Evolutionary conservation across 2,888 invertebrate genomes (phyloP).

Genomic region (Opisthograptis luteolata): DNA sequence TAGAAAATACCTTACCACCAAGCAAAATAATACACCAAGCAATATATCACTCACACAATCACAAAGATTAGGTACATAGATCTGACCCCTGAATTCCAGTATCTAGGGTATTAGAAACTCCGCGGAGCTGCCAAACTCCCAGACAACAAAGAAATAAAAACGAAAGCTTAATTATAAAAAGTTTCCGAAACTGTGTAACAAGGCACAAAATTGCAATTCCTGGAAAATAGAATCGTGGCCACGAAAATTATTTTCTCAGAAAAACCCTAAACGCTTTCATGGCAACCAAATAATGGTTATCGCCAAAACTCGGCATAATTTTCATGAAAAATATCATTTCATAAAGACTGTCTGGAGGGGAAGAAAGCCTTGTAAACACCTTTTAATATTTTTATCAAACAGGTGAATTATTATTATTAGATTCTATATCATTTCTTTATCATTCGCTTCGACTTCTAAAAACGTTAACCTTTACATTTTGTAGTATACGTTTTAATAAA

Average conservation of each 20-base stretch:
- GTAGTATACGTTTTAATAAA: slow-evolving; percentile 2
- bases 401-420: slow-evolving; percentile 32
- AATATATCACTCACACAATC: too few relatives aligned
- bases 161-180: background rate
- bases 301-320: slow-evolving; percentile 26
- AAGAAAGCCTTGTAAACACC: slow-evolving; percentile 30
- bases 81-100: too few relatives aligned
- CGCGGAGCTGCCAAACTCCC: too few relatives aligned
- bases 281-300: slow-evolving; percentile 28
- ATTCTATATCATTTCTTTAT: slow-evolving; percentile 13
- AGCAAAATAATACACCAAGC: too few relatives aligned
- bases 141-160: background rate
- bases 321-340: slow-evolving; percentile 40
- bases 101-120: too few relatives aligned
- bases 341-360: slow-evolving; percentile 22
- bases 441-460: background rate
- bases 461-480: background rate
- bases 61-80: too few relatives aligned
- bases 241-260: background rate
- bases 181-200: background rate
- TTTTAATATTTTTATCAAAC: slow-evolving; percentile 37
- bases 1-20: too few relatives aligned
- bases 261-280: slow-evolving; percentile 20
- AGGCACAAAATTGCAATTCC: background rate
- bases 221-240: background rate